phyloP scores from a whole-genome alignment of 1,140 invertebrate species.

The Centruroides vittatus region DNA sequence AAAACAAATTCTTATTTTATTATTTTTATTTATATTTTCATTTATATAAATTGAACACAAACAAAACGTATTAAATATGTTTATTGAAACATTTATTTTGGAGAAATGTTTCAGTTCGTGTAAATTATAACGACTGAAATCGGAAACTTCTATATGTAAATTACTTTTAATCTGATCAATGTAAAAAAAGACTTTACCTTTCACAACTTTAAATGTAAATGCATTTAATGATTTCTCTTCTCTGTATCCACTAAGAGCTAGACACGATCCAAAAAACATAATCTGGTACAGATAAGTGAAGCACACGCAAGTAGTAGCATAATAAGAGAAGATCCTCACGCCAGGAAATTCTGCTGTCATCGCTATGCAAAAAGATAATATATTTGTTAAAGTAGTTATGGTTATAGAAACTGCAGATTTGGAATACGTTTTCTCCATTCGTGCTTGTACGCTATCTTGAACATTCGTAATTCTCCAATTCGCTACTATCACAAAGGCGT shows the following conservation, averaged over 20 bases:
- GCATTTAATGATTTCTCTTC: constrained; percentile 71
- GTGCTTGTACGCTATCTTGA: constrained; percentile 58
- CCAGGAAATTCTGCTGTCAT: constrained; percentile 86
- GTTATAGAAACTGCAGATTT: constrained; percentile 96
- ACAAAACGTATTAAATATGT: too few relatives aligned
- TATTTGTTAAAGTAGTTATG: constrained; percentile 93
- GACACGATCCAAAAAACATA: constrained; percentile 80
- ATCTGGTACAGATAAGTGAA: constrained; percentile 90
- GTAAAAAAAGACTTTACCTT: too few relatives aligned
- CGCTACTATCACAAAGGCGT: constrained; percentile 91
- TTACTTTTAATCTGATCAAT: too few relatives aligned
- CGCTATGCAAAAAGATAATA: constrained; percentile 90
- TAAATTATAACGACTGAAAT: too few relatives aligned
- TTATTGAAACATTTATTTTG: too few relatives aligned
- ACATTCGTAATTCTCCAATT: constrained; percentile 74
- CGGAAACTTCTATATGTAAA: too few relatives aligned
- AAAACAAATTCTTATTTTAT: too few relatives aligned
- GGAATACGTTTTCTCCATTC: constrained; percentile 73
- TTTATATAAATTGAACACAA: too few relatives aligned
- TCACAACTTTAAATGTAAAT: too few relatives aligned
- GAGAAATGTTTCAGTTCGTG: too few relatives aligned
- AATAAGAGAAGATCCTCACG: constrained; percentile 90
- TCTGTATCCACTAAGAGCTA: constrained; percentile 74
- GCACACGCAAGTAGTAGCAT: constrained; percentile 77
- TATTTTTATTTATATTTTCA: too few relatives aligned